Percentiles rank a stretch among this genome's conserved stretches.
phyloP scores from a whole-genome alignment of 2,797 vertebrate species.

The Gallinago solitaria region DNA sequence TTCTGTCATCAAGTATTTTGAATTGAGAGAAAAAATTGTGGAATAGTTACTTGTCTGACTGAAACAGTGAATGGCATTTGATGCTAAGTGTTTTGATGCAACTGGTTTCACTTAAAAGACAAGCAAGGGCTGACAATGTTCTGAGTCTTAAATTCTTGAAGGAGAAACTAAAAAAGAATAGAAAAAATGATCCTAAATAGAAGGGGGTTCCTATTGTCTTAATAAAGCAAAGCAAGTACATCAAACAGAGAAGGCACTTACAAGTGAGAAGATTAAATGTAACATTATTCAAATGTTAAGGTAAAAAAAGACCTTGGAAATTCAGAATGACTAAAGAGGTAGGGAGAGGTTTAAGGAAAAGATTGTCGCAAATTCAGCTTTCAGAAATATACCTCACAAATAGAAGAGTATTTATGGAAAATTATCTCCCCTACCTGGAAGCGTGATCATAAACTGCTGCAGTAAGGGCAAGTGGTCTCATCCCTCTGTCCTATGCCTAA shows the following conservation, averaged over 20 bases:
- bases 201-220: not conserved
- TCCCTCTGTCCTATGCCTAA: not conserved
- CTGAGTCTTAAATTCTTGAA: not conserved
- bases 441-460: not conserved
- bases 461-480: not conserved
- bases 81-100: not conserved
- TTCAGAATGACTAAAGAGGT: not conserved
- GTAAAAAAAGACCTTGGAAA: not conserved
- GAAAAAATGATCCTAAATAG: not conserved
- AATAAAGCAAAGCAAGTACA: not conserved
- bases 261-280: not conserved
- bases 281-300: not conserved
- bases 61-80: not conserved
- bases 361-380: not conserved
- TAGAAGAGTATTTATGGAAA: not conserved
- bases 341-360: not conserved
- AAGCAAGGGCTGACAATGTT: rapidly evolving
- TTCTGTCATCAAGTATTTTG: not conserved
- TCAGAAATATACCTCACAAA: not conserved
- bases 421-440: not conserved
- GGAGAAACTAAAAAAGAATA: not conserved
- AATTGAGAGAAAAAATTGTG: not conserved
- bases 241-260: not conserved
- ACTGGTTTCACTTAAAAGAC: not conserved
- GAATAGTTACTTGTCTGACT: not conserved